Evolutionary conservation across 2,113 vertebrate genomes (phyloP).

Genomic region (Dipodomys ordii): DNA sequence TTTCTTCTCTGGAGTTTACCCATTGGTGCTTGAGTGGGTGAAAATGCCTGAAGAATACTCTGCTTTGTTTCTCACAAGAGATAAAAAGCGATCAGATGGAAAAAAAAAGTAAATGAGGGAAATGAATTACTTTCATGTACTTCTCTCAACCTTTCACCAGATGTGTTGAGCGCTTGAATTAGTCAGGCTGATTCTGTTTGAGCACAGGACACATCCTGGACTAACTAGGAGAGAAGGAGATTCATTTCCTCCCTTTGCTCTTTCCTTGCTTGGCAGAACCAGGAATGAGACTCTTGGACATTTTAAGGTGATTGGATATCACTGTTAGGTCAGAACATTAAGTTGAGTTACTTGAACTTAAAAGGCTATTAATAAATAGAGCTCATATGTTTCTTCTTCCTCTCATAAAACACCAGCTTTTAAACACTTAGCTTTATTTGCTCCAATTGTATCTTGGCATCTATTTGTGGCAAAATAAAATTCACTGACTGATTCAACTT

Average conservation of each 20-base stretch:
- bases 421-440: not conserved
- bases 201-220: not conserved
- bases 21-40: not conserved
- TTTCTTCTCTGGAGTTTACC: not conserved
- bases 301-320: not conserved
- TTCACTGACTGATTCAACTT: not conserved
- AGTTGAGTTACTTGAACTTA: not conserved
- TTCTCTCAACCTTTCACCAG: not conserved
- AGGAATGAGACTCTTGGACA: not conserved
- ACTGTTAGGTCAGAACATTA: not conserved
- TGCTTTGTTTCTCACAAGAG: not conserved
- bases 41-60: not conserved
- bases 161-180: not conserved
- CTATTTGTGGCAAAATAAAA: conserved; percentile 51
- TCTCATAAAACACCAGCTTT: not conserved
- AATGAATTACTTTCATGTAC: not conserved
- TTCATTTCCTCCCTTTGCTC: not conserved
- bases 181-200: not conserved
- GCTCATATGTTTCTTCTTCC: not conserved
- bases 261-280: not conserved
- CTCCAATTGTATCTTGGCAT: not conserved
- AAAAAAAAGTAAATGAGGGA: conserved; percentile 8
- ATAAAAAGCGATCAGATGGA: not conserved
- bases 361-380: conserved; percentile 24
- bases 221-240: not conserved